phyloP scores from a whole-genome alignment of 2,797 vertebrate species.

The Peromyscus attwateri region DNA sequence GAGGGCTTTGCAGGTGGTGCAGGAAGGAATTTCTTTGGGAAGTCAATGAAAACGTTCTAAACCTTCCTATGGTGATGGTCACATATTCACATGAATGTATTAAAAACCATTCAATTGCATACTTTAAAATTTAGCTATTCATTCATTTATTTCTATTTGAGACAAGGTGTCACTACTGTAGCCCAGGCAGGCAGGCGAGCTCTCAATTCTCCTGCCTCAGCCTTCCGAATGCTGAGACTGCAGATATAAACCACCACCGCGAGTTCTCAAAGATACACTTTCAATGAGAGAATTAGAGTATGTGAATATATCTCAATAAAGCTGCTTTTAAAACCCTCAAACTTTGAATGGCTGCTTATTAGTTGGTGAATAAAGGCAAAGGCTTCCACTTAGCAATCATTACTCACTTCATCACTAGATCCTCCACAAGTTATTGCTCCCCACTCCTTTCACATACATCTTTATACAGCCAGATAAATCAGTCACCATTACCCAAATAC shows the following conservation, averaged over 20 bases:
- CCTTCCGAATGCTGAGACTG: neutral
- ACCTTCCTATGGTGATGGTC: neutral
- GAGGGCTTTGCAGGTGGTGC: neutral
- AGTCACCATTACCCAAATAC: neutral
- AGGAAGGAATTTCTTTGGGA: neutral
- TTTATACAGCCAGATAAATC: neutral
- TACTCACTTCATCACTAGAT: neutral
- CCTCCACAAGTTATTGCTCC: neutral
- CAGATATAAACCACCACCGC: neutral
- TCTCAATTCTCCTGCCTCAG: neutral
- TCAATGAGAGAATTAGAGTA: constrained; percentile 12
- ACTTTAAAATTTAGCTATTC: neutral
- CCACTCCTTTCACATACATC: neutral
- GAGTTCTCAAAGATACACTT: neutral
- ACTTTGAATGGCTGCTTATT: neutral
- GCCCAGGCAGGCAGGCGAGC: neutral
- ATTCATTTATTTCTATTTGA: neutral
- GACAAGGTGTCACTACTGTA: neutral
- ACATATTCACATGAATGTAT: neutral
- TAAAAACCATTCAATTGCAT: constrained; percentile 1
- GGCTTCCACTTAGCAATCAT: constrained; percentile 25
- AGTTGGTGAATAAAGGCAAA: constrained; percentile 19
- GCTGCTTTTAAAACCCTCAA: neutral
- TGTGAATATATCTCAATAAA: neutral
- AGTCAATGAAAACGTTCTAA: constrained; percentile 54